Percentiles rank a stretch among this genome's conserved stretches.
phyloP scores from a whole-genome alignment of 2,888 invertebrate genomes.

The Corythucha ciliata region DNA sequence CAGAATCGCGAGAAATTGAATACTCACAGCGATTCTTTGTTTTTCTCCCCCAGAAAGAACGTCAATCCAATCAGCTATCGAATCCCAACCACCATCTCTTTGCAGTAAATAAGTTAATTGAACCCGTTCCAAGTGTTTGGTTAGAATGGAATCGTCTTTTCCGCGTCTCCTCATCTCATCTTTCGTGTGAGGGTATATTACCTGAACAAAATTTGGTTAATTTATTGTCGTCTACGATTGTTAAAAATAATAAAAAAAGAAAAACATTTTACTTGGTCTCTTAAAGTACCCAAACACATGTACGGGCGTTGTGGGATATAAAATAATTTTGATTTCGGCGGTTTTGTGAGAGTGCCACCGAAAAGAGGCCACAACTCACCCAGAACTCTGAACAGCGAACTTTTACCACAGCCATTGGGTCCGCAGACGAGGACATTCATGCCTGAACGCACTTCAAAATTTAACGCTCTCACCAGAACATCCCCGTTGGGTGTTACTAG shows the following conservation, averaged over 20 bases:
- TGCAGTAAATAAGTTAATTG: constrained; percentile 74
- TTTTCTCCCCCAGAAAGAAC: constrained; percentile 97
- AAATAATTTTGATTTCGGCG: constrained; percentile 89
- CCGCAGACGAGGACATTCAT: constrained; percentile 97
- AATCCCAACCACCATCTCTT: constrained; percentile 81
- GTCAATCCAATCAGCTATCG: constrained; percentile 97
- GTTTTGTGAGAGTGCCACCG: constrained; percentile 87
- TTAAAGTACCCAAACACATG: constrained; percentile 89
- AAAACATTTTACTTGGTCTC: constrained; percentile 63
- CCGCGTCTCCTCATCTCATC: constrained; percentile 74
- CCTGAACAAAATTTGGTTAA: too few relatives aligned
- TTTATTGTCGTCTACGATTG: too few relatives aligned
- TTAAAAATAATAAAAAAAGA: background rate
- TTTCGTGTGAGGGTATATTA: constrained; percentile 88
- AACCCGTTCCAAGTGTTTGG: constrained; percentile 66
- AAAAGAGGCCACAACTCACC: constrained; percentile 96
- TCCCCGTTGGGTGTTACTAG: constrained; percentile 97
- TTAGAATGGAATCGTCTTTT: constrained; percentile 66
- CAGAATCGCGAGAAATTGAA: background rate
- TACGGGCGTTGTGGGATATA: constrained; percentile 96
- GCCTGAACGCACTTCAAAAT: constrained; percentile 87
- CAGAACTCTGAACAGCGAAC: constrained; percentile 88
- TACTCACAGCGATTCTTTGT: constrained; percentile 79
- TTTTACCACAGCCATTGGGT: constrained; percentile 97
- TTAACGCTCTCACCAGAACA: constrained; percentile 76